Evolutionary conservation across 2,797 vertebrate genomes (phyloP).

Genomic region (Rachycentron canadum): DNA sequence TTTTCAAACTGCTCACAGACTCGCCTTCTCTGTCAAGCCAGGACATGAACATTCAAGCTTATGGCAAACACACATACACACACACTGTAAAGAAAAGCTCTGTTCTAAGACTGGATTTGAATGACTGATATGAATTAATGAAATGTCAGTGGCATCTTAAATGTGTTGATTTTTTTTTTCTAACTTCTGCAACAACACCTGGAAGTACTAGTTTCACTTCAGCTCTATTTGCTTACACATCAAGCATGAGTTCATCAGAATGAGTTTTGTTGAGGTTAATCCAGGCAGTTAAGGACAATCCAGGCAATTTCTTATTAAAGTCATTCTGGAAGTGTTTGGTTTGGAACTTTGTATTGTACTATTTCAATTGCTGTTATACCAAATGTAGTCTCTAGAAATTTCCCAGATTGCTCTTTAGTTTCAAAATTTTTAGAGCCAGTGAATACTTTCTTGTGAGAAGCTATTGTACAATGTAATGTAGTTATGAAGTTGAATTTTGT

Average conservation of each 20-base stretch:
- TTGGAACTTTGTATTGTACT: too few relatives aligned
- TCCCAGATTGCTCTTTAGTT: neutral
- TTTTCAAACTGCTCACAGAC: too few relatives aligned
- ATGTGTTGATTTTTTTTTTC: too few relatives aligned
- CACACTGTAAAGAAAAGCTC: too few relatives aligned
- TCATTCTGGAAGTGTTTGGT: neutral
- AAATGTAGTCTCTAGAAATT: neutral
- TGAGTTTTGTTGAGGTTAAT: neutral
- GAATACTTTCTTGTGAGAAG: neutral
- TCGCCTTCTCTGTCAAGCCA: too few relatives aligned
- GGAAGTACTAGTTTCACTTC: neutral
- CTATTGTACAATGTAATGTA: too few relatives aligned
- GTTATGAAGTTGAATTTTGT: neutral
- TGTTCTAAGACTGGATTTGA: too few relatives aligned
- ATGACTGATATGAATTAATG: too few relatives aligned
- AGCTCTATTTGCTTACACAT: constrained; percentile 29
- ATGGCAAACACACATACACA: too few relatives aligned
- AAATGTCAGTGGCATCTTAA: too few relatives aligned
- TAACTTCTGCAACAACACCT: neutral
- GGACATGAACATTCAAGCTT: too few relatives aligned
- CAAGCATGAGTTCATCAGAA: neutral
- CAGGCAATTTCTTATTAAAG: neutral
- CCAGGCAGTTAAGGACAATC: neutral
- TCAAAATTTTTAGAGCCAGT: neutral
- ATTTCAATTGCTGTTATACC: too few relatives aligned